Evolutionary conservation across 2,113 vertebrate genomes (phyloP), one percentile per base, ranked within the genome.

Genomic region (Aegithalos caudatus): DNA sequence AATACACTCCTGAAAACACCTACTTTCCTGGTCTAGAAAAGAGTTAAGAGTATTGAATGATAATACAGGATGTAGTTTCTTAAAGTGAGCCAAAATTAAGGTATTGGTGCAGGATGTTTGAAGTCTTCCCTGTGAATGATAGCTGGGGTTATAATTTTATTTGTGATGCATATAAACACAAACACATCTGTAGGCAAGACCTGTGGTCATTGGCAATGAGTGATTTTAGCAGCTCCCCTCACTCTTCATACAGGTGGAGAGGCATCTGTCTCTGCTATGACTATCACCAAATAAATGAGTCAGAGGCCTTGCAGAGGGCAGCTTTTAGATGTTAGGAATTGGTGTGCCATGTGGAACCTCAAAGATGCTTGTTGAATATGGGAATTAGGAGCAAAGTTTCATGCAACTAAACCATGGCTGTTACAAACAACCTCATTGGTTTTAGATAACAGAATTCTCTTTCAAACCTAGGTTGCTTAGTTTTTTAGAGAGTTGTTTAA

Each of bases 401-500:
- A 18, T 56, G 45, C 73, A 60, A 14, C 44, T 83, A 88, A 88
- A 56, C 33, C 29, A 60, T 7, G 1, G 3, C 12, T 76, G 35
- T 58, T 62, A 70, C 81, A 56, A 89, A 90, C 17, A 47, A 40
- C 12, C 24, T 58, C 45, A 79, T 11, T 62, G 79, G 44, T 22
- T 81, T 72, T 33, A 97, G 64, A 28, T 60, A 93, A 77, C 20
- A 65, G 67, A 87, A 87, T 50, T 72, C 8, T 92, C 53, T 67
- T 88, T 84, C 33, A 93, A 81, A 77, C 6, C 7, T 28, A 40
- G 5, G 25, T 90, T 62, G 6, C 37, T 95, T 92, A 16, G 10
- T 61, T 84, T 88, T 95, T 77, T 86, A 90, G 58, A 82, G 24
- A 74, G 31, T 24, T 58, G 37, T 66, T 95, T 90, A 92, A 92